These are phyloP conservation scores for Dicranocentrus wangi DNA, from an alignment of 2,888 invertebrate genomes.

Conservation along the genomic window DNA sequence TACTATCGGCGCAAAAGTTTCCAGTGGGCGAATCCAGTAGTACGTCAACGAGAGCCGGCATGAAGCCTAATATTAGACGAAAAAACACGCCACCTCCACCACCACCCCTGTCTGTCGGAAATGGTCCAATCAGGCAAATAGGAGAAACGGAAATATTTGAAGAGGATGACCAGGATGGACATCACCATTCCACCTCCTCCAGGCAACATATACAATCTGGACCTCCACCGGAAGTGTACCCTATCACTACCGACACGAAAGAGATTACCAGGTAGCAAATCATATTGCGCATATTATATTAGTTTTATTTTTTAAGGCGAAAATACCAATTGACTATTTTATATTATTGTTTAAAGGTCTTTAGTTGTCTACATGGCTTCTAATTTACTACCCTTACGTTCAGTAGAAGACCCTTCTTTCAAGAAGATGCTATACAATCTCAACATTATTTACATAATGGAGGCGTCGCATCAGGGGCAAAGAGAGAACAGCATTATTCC, in stretches of 20 bases:
- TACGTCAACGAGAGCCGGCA: too few relatives aligned
- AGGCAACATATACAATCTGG: conserved; percentile 25
- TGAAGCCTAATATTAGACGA: too few relatives aligned
- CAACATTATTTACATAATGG: conserved; percentile 39
- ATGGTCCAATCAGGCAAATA: too few relatives aligned
- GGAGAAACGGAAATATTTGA: conserved; percentile 53
- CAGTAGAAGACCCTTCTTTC: conserved; percentile 49
- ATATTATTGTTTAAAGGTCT: conserved; percentile 51
- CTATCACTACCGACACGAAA: not conserved
- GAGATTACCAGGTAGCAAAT: conserved; percentile 46
- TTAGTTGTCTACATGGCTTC: conserved; percentile 53
- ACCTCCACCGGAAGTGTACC: conserved; percentile 27
- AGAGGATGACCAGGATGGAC: too few relatives aligned
- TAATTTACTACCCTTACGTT: conserved; percentile 51
- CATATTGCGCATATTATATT: too few relatives aligned
- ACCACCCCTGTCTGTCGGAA: conserved; percentile 33
- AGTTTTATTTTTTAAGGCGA: too few relatives aligned
- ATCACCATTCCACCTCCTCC: not conserved
- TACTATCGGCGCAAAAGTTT: too few relatives aligned
- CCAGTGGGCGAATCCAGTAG: too few relatives aligned
- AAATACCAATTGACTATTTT: too few relatives aligned
- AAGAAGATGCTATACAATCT: conserved; percentile 45
- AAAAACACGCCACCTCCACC: conserved; percentile 53
- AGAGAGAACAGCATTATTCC: too few relatives aligned
- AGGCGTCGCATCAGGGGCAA: too few relatives aligned